phyloP scores from a whole-genome alignment of 2,113 vertebrate species.

The Anhinga anhinga region DNA sequence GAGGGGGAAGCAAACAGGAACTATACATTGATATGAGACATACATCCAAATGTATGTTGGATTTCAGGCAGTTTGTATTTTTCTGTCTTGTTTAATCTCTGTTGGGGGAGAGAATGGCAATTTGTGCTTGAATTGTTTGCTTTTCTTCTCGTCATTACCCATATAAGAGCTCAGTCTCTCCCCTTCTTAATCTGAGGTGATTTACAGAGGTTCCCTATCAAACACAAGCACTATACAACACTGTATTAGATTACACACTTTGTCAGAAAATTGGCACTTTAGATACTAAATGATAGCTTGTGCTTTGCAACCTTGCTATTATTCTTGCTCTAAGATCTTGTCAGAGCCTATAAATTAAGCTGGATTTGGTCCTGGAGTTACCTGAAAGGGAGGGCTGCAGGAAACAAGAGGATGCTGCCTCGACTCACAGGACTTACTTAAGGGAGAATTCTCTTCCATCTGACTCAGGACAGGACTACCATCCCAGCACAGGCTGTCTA shows the following conservation, averaged over 20 bases:
- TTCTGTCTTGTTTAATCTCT: not conserved
- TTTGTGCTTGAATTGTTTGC: slow-evolving; percentile 25
- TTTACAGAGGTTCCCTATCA: slow-evolving; percentile 22
- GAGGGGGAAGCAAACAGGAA: not conserved
- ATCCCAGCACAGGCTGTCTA: not conserved
- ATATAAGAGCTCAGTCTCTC: slow-evolving; percentile 2
- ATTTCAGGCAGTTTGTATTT: slow-evolving; percentile 14
- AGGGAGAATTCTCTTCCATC: not conserved
- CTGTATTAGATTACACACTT: slow-evolving; percentile 45
- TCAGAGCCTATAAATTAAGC: slow-evolving; percentile 44
- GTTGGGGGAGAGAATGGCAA: not conserved
- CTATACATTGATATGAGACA: not conserved
- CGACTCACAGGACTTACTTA: not conserved
- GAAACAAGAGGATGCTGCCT: not conserved
- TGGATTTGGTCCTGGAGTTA: slow-evolving; percentile 15
- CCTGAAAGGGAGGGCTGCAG: not conserved
- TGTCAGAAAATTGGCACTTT: slow-evolving; percentile 57
- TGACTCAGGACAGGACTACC: not conserved
- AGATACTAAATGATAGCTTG: slow-evolving; percentile 28
- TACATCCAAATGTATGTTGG: not conserved
- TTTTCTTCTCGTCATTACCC: slow-evolving; percentile 34
- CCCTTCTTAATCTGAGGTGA: slow-evolving; percentile 48
- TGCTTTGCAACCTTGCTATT: slow-evolving; percentile 29
- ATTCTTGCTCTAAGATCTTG: slow-evolving; percentile 39
- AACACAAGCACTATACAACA: not conserved